Conservation (phyloP, 2,888 invertebrate species). For the Bellardia bayeri region DNA sequence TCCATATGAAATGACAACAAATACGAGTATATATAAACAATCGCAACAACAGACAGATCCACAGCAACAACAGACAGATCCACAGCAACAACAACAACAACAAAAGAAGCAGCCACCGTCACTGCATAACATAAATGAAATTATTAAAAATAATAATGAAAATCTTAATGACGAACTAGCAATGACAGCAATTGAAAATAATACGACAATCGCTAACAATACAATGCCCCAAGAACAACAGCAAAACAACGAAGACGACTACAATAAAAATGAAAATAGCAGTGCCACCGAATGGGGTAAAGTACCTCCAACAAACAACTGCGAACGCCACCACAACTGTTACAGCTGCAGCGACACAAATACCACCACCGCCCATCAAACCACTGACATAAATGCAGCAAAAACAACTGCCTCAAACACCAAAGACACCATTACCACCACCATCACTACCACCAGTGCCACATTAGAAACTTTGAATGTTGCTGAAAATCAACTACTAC, state of each 20-base stretch:
- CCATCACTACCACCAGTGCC: background rate
- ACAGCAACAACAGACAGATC: conserved; percentile 19
- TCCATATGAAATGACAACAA: conserved; percentile 62
- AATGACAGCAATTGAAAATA: conserved; percentile 66
- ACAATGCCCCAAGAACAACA: conserved; percentile 63
- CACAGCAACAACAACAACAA: conserved; percentile 27
- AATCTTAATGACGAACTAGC: conserved; percentile 60
- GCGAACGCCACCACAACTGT: conserved; percentile 48
- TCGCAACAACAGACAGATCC: conserved; percentile 23
- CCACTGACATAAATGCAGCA: conserved; percentile 18
- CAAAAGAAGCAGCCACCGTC: conserved; percentile 29
- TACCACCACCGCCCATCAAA: conserved; percentile 26
- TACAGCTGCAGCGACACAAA: conserved; percentile 17
- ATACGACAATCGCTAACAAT: conserved; percentile 63
- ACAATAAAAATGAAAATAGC: conserved; percentile 26
- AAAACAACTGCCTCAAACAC: background rate
- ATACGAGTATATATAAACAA: conserved; percentile 61
- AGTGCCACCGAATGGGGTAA: conserved; percentile 23
- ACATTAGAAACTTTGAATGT: conserved; percentile 42
- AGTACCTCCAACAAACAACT: conserved; percentile 48
- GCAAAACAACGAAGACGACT: conserved; percentile 22
- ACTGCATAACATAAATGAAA: conserved; percentile 54
- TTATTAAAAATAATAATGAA: conserved; percentile 65
- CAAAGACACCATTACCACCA: background rate
- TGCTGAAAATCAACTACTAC: conserved; percentile 40